These are phyloP conservation scores for Epistrophe eligans DNA, from an alignment of 2,888 invertebrate species.

Conservation along the genomic window DNA sequence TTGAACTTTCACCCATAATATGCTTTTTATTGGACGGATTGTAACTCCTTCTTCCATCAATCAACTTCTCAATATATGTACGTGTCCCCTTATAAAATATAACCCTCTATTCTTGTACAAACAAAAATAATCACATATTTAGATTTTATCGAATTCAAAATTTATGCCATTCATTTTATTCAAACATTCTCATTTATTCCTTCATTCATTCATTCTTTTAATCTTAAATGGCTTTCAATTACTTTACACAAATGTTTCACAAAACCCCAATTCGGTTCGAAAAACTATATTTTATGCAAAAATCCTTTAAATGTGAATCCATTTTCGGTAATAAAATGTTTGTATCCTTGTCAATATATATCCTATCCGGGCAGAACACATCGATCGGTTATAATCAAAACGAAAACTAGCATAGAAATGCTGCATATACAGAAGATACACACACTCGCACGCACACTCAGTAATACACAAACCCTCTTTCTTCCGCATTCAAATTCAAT, in stretches of 20 bases:
- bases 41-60: background rate
- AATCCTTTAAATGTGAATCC: constrained; percentile 55
- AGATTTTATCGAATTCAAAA: constrained; percentile 31
- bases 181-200: constrained; percentile 25
- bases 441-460: background rate
- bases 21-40: background rate
- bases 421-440: too few relatives aligned
- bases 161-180: constrained; percentile 41
- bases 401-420: constrained; percentile 34
- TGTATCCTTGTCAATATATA: constrained; percentile 58
- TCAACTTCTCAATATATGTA: background rate
- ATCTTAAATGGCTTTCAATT: constrained; percentile 67
- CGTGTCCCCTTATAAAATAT: too few relatives aligned
- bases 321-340: constrained; percentile 63
- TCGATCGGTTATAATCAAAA: constrained; percentile 70
- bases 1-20: background rate
- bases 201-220: constrained; percentile 47
- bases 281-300: constrained; percentile 62
- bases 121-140: background rate
- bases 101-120: background rate
- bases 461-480: background rate
- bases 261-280: constrained; percentile 26
- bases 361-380: constrained; percentile 37
- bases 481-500: background rate
- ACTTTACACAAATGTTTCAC: constrained; percentile 62